phyloP scores from a whole-genome alignment of 2,113 vertebrate genomes.

The Cyanoramphus novaezelandiae region DNA sequence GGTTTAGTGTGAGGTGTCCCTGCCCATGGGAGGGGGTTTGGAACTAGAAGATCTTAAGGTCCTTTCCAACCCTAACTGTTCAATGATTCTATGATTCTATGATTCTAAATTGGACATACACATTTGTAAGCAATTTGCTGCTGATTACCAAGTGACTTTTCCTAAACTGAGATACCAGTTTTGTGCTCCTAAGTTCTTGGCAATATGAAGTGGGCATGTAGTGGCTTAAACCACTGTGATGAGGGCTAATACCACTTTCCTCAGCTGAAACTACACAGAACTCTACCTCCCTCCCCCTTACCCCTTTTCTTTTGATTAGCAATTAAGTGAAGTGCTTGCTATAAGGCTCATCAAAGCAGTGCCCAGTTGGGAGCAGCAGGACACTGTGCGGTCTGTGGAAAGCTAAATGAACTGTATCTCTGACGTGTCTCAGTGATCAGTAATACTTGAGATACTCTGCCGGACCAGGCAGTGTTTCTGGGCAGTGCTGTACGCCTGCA shows the following conservation, averaged over 20 bases:
- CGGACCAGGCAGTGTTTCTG: neutral
- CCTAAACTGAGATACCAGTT: neutral
- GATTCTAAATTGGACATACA: neutral
- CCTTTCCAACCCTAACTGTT: too few relatives aligned
- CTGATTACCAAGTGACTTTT: neutral
- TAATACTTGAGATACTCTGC: neutral
- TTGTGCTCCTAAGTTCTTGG: fast-evolving
- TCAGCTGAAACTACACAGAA: neutral
- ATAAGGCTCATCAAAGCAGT: neutral
- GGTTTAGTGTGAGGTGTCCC: too few relatives aligned
- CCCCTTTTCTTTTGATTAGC: neutral
- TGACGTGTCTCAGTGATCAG: neutral
- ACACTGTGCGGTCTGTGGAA: neutral
- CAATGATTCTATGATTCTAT: too few relatives aligned
- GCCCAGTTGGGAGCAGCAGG: neutral
- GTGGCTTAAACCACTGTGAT: neutral
- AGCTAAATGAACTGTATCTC: neutral
- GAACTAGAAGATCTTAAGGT: too few relatives aligned
- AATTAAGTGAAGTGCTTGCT: neutral
- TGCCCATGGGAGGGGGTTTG: too few relatives aligned
- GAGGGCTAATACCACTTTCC: neutral
- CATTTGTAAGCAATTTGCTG: neutral
- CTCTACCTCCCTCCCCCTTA: neutral
- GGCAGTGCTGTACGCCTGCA: fast-evolving
- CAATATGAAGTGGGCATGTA: neutral